Percentiles rank a stretch among this genome's conserved stretches.
Evolutionary conservation across 2,797 vertebrate genomes (phyloP).

Genomic region (Mormyrops attenuatus): DNA sequence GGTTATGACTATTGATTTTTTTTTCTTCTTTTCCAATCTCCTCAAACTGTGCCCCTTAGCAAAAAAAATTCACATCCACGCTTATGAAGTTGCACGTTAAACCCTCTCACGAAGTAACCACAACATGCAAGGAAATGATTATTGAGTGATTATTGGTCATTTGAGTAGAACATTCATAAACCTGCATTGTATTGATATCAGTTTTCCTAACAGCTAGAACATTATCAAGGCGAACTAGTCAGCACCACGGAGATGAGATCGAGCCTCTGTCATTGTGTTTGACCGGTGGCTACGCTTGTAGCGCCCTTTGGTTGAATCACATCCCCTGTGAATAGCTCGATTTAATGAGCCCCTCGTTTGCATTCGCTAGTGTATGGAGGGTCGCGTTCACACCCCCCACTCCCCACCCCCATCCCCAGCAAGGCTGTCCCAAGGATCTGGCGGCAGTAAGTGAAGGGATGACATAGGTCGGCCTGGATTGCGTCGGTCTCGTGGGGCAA

Average conservation of each 20-base stretch:
- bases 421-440: neutral
- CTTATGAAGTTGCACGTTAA: neutral
- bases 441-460: neutral
- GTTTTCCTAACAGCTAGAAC: neutral
- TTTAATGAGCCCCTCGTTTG: neutral
- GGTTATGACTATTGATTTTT: neutral
- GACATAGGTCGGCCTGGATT: neutral
- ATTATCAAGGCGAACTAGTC: neutral
- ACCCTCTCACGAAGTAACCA: neutral
- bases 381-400: neutral
- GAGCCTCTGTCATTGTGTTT: neutral
- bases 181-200: neutral
- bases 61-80: neutral
- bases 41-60: neutral
- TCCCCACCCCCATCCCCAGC: neutral
- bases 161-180: neutral
- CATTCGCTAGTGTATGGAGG: neutral
- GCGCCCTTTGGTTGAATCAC: neutral
- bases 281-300: neutral
- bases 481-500: neutral
- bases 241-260: neutral
- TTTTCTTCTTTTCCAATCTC: neutral
- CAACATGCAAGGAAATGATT: neutral
- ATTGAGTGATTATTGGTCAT: neutral
- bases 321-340: neutral